Evolutionary conservation across 2,113 vertebrate genomes (phyloP).

Genomic region (Pipra filicauda): DNA sequence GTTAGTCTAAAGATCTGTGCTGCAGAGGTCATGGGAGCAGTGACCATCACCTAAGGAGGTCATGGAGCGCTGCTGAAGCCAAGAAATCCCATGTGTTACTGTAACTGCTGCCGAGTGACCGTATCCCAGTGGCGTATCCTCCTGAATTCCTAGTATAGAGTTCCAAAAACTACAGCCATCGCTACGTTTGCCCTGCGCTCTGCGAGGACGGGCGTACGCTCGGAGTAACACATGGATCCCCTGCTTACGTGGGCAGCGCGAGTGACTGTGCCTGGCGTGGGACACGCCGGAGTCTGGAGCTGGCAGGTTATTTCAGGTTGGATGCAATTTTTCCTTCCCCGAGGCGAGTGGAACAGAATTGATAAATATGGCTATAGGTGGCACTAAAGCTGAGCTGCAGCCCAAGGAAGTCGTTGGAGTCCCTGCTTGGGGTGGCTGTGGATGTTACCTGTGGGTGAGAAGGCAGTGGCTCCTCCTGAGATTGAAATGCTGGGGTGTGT

Average conservation of each 20-base stretch:
- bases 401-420: background rate
- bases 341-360: background rate
- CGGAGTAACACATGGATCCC: background rate
- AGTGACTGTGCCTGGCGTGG: background rate
- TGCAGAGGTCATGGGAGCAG: background rate
- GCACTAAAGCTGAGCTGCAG: background rate
- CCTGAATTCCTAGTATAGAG: background rate
- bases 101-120: background rate
- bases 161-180: background rate
- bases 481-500: background rate
- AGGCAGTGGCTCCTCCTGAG: fast-evolving
- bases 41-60: background rate
- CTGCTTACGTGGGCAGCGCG: background rate
- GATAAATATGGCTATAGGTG: background rate
- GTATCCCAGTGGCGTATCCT: fast-evolving
- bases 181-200: fast-evolving
- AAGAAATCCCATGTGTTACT: background rate
- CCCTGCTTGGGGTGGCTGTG: background rate
- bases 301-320: slow-evolving; percentile 39
- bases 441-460: background rate
- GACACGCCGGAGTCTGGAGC: background rate
- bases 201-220: background rate
- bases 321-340: background rate
- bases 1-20: background rate
- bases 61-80: fast-evolving